Percentiles rank a stretch among this genome's conserved stretches.
These are phyloP conservation scores for Leptodirus hochenwartii DNA, from an alignment of 2,888 invertebrate genomes.

Conservation along the genomic window DNA sequence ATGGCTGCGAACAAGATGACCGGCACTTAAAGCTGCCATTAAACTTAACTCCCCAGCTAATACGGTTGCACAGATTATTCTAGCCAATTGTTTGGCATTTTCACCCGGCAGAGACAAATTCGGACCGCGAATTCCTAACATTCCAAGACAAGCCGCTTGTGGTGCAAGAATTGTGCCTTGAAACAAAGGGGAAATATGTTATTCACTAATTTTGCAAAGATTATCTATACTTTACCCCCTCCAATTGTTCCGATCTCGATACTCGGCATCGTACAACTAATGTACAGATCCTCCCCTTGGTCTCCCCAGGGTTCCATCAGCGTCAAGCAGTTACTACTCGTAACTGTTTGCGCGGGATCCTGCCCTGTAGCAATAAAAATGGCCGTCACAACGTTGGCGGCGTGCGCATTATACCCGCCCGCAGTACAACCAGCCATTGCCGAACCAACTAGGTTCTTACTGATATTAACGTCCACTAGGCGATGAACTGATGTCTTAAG, in stretches of 20 bases:
- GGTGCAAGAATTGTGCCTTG: conserved; percentile 82
- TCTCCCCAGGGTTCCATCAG: conserved; percentile 76
- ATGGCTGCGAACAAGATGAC: conserved; percentile 90
- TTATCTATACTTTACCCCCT: conserved; percentile 93
- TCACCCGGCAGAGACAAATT: conserved; percentile 56
- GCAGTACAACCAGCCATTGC: conserved; percentile 88
- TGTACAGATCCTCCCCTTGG: conserved; percentile 65
- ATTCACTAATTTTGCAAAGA: too few species aligned
- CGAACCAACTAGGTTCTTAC: conserved; percentile 89
- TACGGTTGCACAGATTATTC: conserved; percentile 84
- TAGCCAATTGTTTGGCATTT: conserved; percentile 73
- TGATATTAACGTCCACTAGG: conserved; percentile 75
- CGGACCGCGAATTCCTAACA: conserved; percentile 67
- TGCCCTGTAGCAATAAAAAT: conserved; percentile 96
- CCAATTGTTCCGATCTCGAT: conserved; percentile 26
- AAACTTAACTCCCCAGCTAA: conserved; percentile 92
- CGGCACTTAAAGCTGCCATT: conserved; percentile 89
- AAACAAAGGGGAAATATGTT: too few species aligned
- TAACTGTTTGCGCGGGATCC: conserved; percentile 94
- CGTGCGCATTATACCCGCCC: conserved; percentile 93
- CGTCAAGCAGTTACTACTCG: conserved; percentile 92
- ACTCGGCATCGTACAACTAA: conserved; percentile 91
- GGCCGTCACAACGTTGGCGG: conserved; percentile 97
- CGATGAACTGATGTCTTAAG: conserved; percentile 77
- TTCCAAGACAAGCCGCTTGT: conserved; percentile 78